Evolutionary conservation across 2,113 vertebrate species (phyloP), one percentile per base, ranked within the genome.

Genomic region (Jacana jacana): DNA sequence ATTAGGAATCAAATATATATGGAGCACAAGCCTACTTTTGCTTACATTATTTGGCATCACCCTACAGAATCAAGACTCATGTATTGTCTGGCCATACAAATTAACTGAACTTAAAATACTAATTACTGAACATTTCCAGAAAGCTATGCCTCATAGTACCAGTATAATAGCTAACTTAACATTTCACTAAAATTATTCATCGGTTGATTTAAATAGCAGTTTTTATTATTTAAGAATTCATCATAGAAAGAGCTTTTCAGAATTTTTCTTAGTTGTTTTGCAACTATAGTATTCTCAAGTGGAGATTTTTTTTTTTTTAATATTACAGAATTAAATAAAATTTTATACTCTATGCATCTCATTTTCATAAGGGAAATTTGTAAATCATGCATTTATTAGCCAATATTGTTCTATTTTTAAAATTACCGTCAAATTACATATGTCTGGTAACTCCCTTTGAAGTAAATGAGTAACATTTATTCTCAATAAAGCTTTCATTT

Each of bases 381-480:
- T 93, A 97, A 97, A 96, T 94, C 82, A 66, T 81, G 68, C 40
- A 90, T 97, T 91, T 95, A 95, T 96, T 97, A 91, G 78, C 60
- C 39, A 95, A 91, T 92, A 95, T 97, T 97, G 84, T 97, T 97
- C 94, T 97, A 94, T 97, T 96, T 97, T 94, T 96, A 25, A 97
- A 97, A 98, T 97, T 97, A 81, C 76, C 20, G 40, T 93, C 94
- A 97, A 97, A 97, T 97, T 95, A 90, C 46, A 89, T 93, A 94
- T 86, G 77, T 97, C 95, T 97, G 91, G 89, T 90, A 96, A 97
- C 91, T 95, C 95, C 78, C 95, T 97, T 98, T 98, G 97, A 97
- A 97, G 93, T 88, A 98, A 98, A 98, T 97, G 95, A 98, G 96
- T 73, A 98, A 93, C 96, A 97, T 98, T 98, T 98, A 97, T 97